Conservation (phyloP, 2,888 invertebrate genomes). For the Suillia variegata region DNA sequence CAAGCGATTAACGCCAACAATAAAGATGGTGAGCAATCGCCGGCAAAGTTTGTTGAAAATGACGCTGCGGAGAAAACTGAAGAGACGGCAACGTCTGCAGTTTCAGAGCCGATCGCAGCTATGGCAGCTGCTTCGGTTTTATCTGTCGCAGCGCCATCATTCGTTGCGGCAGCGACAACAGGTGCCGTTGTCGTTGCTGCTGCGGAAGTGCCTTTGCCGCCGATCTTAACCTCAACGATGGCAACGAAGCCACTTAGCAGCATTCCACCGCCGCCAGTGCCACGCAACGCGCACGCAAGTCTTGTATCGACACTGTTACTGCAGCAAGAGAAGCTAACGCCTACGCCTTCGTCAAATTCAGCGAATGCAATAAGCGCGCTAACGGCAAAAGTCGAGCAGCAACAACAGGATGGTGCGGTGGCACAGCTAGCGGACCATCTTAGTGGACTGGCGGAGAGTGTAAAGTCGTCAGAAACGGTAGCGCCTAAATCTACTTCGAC, state of each 20-base stretch:
- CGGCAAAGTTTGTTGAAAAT: neutral
- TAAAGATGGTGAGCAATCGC: neutral
- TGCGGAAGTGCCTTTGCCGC: slow-evolving; percentile 37
- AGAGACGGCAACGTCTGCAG: slow-evolving; percentile 5
- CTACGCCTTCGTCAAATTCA: slow-evolving; percentile 33
- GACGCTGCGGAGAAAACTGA: slow-evolving; percentile 8
- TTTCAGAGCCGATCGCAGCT: neutral
- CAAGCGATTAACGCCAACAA: no score
- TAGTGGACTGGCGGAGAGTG: slow-evolving; percentile 56
- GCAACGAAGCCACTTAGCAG: slow-evolving; percentile 66
- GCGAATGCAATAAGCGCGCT: slow-evolving; percentile 51
- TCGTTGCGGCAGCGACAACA: slow-evolving; percentile 8
- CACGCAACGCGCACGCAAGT: slow-evolving; percentile 66
- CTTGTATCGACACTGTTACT: slow-evolving; percentile 45
- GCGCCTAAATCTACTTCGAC: slow-evolving; percentile 41
- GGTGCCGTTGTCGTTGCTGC: slow-evolving; percentile 13
- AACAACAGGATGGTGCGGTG: slow-evolving; percentile 38
- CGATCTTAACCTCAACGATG: slow-evolving; percentile 61
- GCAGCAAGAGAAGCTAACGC: slow-evolving; percentile 39
- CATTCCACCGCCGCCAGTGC: slow-evolving; percentile 73
- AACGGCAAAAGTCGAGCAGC: slow-evolving; percentile 50
- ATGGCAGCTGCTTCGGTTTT: slow-evolving; percentile 8
- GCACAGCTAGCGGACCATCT: slow-evolving; percentile 55
- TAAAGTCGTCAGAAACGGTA: slow-evolving; percentile 36
- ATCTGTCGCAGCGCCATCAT: slow-evolving; percentile 10